Conservation (phyloP, 2,113 vertebrate species). For the Lepidothrix coronata region DNA sequence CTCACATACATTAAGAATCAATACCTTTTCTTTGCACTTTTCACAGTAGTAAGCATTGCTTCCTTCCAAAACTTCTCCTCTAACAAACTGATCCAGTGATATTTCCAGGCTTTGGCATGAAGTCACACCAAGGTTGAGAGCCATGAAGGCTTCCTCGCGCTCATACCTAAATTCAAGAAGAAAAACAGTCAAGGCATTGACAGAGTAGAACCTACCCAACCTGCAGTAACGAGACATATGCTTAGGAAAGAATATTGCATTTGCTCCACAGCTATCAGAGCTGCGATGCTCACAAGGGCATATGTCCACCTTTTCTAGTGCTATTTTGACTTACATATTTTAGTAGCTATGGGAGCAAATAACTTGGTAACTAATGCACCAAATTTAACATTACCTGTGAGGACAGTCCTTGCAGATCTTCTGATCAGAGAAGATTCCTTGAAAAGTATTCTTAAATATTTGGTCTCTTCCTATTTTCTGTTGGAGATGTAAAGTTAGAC, state of each 20-base stretch:
- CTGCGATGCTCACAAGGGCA: background rate
- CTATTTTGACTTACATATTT: background rate
- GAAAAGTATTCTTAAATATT: constrained; percentile 99
- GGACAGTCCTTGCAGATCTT: constrained; percentile 99
- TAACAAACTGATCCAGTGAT: constrained; percentile 97
- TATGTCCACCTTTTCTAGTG: background rate
- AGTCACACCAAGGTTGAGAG: constrained; percentile 95
- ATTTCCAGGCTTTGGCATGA: constrained; percentile 98
- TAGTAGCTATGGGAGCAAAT: background rate
- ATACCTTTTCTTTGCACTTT: constrained; percentile 98
- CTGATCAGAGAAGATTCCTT: constrained; percentile 98
- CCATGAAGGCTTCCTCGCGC: constrained; percentile 98
- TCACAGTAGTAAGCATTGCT: constrained; percentile 99
- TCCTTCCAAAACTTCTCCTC: constrained; percentile 97
- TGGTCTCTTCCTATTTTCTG: constrained; percentile 99
- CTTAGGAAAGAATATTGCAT: background rate
- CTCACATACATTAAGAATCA: background rate
- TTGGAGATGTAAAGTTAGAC: constrained; percentile 27
- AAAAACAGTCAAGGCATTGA: background rate
- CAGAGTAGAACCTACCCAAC: background rate
- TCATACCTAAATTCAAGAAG: constrained; percentile 83
- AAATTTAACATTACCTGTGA: constrained; percentile 80
- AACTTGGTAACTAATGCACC: background rate
- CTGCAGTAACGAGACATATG: background rate
- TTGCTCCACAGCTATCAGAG: background rate